Percentiles rank a stretch among this genome's conserved stretches.
These are phyloP conservation scores for Leptopilina boulardi DNA, from an alignment of 1,140 invertebrate species.

Conservation along the genomic window DNA sequence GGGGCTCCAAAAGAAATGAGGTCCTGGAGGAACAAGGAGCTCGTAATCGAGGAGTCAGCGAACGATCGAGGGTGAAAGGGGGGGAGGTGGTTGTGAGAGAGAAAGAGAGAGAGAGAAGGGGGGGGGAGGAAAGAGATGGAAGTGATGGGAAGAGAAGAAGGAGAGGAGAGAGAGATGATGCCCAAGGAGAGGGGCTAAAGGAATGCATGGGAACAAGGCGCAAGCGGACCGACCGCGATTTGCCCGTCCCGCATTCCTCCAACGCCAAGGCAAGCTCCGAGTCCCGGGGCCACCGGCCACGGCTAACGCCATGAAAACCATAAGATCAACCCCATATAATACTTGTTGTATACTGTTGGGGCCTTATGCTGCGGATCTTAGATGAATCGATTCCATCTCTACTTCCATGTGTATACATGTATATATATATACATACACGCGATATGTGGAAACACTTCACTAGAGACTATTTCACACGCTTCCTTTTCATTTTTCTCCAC, in stretches of 20 bases:
- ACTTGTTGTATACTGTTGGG: constrained; percentile 1
- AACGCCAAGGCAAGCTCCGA: constrained; percentile 71
- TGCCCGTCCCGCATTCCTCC: constrained; percentile 75
- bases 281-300: constrained; percentile 67
- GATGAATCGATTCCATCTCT: constrained; percentile 3
- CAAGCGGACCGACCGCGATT: constrained; percentile 76
- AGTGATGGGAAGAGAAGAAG: constrained; percentile 56
- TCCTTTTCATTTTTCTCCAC: neutral
- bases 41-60: constrained; percentile 39
- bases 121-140: constrained; percentile 52
- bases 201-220: constrained; percentile 76
- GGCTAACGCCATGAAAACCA: constrained; percentile 63
- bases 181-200: constrained; percentile 66
- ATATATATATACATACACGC: neutral
- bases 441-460: neutral
- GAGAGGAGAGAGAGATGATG: constrained; percentile 53
- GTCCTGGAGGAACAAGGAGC: constrained; percentile 42
- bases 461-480: constrained; percentile 8
- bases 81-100: constrained; percentile 48
- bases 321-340: constrained; percentile 59
- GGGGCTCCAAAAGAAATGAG: constrained; percentile 26
- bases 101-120: constrained; percentile 49
- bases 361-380: neutral
- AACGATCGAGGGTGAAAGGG: constrained; percentile 50
- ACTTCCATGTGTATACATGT: neutral